These are phyloP conservation scores for Eristalis intricaria DNA, from an alignment of 2,888 invertebrate genomes.

Conservation along the genomic window DNA sequence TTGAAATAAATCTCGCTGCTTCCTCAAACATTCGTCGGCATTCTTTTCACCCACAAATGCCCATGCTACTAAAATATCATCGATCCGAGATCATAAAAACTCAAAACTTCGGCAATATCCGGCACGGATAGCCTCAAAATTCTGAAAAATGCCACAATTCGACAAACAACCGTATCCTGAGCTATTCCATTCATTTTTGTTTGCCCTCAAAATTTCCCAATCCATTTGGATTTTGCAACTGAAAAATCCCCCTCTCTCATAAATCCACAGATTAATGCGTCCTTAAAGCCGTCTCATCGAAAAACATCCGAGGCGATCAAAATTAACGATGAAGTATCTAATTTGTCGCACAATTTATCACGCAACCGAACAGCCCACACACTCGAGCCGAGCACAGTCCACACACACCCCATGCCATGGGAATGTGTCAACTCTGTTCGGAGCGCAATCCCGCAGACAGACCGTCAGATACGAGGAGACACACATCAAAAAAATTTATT, in stretches of 20 bases:
- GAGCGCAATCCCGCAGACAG: neutral
- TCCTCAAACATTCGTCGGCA: neutral
- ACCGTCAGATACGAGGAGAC: neutral
- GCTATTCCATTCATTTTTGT: neutral
- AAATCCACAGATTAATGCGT: neutral
- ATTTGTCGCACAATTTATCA: constrained; percentile 10
- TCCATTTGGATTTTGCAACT: neutral
- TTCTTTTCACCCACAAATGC: neutral
- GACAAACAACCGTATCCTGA: neutral
- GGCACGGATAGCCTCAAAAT: neutral
- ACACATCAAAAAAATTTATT: neutral
- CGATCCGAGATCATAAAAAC: neutral
- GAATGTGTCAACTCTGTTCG: neutral
- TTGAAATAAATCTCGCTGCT: no score
- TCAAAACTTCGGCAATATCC: neutral
- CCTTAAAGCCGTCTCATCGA: constrained; percentile 2
- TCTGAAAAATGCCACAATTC: neutral
- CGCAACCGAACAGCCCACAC: neutral
- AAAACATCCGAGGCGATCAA: constrained; percentile 26
- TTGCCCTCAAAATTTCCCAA: neutral
- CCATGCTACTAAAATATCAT: neutral
- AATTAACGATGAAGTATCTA: constrained; percentile 38
- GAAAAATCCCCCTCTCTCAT: neutral
- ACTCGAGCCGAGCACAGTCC: neutral
- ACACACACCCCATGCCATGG: neutral